phyloP scores from a whole-genome alignment of 53 echinoderm and acorn worm species.

The Echinometra lucunter region DNA sequence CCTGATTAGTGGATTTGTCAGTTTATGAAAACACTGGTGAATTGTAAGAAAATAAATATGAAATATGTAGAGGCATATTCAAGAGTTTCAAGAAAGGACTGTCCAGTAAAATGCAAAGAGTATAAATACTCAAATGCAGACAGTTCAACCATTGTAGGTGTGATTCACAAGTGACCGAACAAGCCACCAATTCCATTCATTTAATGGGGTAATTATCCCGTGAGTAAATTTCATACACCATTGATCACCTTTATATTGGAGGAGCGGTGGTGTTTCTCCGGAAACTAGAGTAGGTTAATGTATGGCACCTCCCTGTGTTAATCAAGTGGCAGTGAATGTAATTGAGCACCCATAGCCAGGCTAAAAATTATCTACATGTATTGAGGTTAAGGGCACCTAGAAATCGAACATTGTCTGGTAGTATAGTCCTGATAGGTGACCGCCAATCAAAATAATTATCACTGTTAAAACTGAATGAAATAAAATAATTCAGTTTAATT shows the following conservation, averaged over 20 bases:
- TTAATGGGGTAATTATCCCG: not conserved
- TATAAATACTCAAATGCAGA: not conserved
- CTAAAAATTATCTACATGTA: not conserved
- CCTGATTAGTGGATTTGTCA: too few relatives aligned
- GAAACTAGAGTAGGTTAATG: not conserved
- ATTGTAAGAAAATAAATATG: not conserved
- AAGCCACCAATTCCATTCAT: not conserved
- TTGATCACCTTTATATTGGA: not conserved
- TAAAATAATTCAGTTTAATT: too few relatives aligned
- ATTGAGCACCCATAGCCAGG: not conserved
- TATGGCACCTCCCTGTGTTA: not conserved
- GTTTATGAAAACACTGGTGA: too few relatives aligned
- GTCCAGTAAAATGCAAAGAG: not conserved
- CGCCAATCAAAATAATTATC: not conserved
- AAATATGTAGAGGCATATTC: not conserved
- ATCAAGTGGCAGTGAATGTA: not conserved
- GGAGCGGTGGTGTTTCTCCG: not conserved
- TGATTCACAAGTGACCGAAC: too few relatives aligned
- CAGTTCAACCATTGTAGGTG: not conserved
- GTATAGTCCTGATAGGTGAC: too few relatives aligned
- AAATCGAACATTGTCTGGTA: not conserved
- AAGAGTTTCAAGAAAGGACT: not conserved
- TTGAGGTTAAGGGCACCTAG: not conserved
- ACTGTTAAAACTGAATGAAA: too few relatives aligned
- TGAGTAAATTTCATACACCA: slow-evolving; percentile 3